Evolutionary conservation across 2,888 invertebrate genomes (phyloP), one percentile per base, ranked within the genome.

Genomic region (Macrophya annulata): DNA sequence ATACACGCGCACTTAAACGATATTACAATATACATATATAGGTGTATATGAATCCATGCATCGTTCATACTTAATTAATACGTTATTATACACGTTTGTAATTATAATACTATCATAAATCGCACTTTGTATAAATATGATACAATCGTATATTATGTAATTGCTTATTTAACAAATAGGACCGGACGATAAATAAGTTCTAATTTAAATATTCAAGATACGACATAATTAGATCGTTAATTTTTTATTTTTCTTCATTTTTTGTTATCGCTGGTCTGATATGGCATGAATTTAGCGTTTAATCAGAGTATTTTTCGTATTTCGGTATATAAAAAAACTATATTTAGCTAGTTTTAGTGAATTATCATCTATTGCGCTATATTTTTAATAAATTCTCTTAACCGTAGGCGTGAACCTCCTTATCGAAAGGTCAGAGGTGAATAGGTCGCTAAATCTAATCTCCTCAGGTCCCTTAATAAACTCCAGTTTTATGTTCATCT

Each of bases 401-500:
- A 59, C 43, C 9, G 10, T 40, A 59, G 25, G 79, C 62, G 59
- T 40, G 43, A 59, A 62, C 15, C n/a, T 43, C n/a, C 84, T 79
- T 85, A 85, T 85, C 85, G 45, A 45, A 77, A 85, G 85, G 85
- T 79, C 77, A 45, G 76, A 68, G 85, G 37, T 76, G 45, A 65
- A 65, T 62, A 79, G 79, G 85, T 79, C 85, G 77, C 43, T 59
- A 59, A 74, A 62, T 79, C 85, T 85, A 79, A 85, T 85, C 85
- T 62, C 76, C 5, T 45, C 79, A 21, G 62, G 62, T 59, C 81
- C 81, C 62, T 81, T 62, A 81, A 55, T 55, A 55, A 59, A 51
- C 81, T 51, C 81, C 17, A 21, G 40, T n/a, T 21, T 25, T 45
- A 0, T 21, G n/a, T 43, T 43, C 43, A 59, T 59, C 81, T 81